phyloP scores from a whole-genome alignment of 2,113 vertebrate genomes.

The Cottus gobio region DNA sequence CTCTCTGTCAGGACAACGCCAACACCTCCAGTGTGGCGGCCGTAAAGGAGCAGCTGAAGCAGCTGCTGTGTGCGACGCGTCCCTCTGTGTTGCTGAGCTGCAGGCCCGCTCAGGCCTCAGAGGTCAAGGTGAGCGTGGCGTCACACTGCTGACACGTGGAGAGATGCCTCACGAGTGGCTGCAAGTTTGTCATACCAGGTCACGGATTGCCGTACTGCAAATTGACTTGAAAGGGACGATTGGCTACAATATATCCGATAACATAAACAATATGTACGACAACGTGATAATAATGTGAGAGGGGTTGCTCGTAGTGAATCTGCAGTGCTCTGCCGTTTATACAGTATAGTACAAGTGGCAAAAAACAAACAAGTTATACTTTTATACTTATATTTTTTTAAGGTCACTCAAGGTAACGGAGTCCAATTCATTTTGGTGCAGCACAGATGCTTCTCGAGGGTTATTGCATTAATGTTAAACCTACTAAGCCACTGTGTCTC shows the following conservation, averaged over 20 bases:
- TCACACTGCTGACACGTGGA: neutral
- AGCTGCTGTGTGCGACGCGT: conserved; percentile 82
- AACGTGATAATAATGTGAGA: neutral
- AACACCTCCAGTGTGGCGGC: conserved; percentile 63
- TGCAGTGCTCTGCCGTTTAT: too few relatives aligned
- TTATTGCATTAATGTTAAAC: neutral
- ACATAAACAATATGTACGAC: neutral
- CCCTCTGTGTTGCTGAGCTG: conserved; percentile 89
- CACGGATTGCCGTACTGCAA: neutral
- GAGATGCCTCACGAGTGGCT: neutral
- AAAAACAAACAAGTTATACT: neutral
- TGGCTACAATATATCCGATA: too few relatives aligned
- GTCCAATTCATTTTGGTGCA: neutral
- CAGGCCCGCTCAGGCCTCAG: conserved; percentile 80
- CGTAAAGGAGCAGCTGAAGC: conserved; percentile 82
- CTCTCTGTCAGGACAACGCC: conserved; percentile 59
- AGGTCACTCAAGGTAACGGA: too few relatives aligned
- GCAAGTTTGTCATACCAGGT: neutral
- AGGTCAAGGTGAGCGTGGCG: conserved; percentile 82
- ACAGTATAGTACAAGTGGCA: neutral
- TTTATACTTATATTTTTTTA: too few relatives aligned
- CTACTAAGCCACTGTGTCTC: neutral
- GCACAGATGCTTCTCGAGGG: neutral
- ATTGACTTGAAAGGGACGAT: neutral
- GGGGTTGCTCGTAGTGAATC: too few relatives aligned